phyloP scores from a whole-genome alignment of 92 coral and sea anemone species.

The Virgularia gustaviana region DNA sequence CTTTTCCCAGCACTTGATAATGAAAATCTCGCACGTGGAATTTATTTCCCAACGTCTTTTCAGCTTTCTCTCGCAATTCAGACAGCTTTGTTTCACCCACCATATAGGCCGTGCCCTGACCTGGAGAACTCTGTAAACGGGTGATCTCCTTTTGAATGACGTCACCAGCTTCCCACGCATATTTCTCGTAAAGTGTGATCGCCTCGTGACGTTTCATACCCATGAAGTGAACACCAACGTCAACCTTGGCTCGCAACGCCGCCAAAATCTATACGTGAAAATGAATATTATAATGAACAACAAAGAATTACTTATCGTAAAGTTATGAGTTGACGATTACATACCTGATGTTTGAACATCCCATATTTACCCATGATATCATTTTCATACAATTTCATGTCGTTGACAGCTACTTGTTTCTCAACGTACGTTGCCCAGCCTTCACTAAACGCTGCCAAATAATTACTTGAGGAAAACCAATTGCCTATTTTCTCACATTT shows the following conservation, averaged over 20 bases:
- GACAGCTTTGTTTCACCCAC: conserved; percentile 56
- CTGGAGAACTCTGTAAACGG: conserved; percentile 75
- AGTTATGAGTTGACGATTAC: too few relatives aligned
- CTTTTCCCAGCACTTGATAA: conserved; percentile 65
- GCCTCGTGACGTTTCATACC: conserved; percentile 79
- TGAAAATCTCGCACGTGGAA: conserved; percentile 63
- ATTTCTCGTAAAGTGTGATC: conserved; percentile 50
- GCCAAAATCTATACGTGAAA: conserved; percentile 67
- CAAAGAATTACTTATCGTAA: too few relatives aligned
- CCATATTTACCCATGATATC: conserved; percentile 66
- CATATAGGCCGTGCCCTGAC: conserved; percentile 56
- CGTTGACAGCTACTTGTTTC: conserved; percentile 58
- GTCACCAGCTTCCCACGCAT: conserved; percentile 88
- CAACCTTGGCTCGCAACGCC: conserved; percentile 73
- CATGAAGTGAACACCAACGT: conserved; percentile 70
- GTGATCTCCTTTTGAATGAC: conserved; percentile 52
- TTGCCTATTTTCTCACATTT: conserved; percentile 41
- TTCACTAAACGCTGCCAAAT: conserved; percentile 72
- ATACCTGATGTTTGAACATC: conserved; percentile 92
- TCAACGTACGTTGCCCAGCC: conserved; percentile 98
- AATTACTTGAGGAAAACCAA: conserved; percentile 53
- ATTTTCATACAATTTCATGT: conserved; percentile 61
- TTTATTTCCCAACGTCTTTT: conserved; percentile 40
- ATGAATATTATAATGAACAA: too few relatives aligned
- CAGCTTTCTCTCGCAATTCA: conserved; percentile 46